A percentile compares a stretch with the other conserved stretches of the same genome.
These are phyloP conservation scores for Pantala flavescens DNA, from an alignment of 1,140 invertebrate species.

Conservation along the genomic window DNA sequence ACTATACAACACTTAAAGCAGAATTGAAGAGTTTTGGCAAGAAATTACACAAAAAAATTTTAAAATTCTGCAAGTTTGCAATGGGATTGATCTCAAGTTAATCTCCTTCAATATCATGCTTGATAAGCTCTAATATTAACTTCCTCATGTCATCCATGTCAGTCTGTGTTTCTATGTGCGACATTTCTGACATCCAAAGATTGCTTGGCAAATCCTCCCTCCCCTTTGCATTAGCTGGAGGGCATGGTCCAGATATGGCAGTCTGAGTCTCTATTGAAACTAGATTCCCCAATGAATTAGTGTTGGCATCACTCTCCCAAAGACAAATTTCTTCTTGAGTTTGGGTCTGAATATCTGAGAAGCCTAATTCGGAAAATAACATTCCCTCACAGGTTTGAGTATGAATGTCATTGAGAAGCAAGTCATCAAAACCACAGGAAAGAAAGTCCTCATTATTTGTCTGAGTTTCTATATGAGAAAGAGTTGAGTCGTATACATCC, in stretches of 20 bases:
- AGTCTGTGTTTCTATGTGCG: constrained; percentile 39
- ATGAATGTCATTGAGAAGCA: constrained; percentile 44
- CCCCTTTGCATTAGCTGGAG: constrained; percentile 26
- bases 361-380: constrained; percentile 38
- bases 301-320: background rate
- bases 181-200: constrained; percentile 31
- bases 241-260: constrained; percentile 23
- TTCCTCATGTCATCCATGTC: constrained; percentile 27
- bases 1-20: too few species aligned
- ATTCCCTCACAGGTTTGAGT: constrained; percentile 51
- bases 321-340: constrained; percentile 27
- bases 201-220: constrained; percentile 19
- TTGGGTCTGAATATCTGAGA: constrained; percentile 50
- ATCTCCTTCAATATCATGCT: constrained; percentile 5
- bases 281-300: constrained; percentile 32
- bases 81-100: background rate
- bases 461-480: constrained; percentile 41
- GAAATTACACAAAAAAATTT: too few species aligned
- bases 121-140: constrained; percentile 19
- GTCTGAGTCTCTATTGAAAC: constrained; percentile 39
- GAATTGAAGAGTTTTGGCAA: too few species aligned
- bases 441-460: constrained; percentile 34
- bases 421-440: constrained; percentile 29
- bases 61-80: too few species aligned
- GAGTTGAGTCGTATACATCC: constrained; percentile 29